Conservation (phyloP, 2,888 invertebrate species). For the Dichetophora obliterata region DNA sequence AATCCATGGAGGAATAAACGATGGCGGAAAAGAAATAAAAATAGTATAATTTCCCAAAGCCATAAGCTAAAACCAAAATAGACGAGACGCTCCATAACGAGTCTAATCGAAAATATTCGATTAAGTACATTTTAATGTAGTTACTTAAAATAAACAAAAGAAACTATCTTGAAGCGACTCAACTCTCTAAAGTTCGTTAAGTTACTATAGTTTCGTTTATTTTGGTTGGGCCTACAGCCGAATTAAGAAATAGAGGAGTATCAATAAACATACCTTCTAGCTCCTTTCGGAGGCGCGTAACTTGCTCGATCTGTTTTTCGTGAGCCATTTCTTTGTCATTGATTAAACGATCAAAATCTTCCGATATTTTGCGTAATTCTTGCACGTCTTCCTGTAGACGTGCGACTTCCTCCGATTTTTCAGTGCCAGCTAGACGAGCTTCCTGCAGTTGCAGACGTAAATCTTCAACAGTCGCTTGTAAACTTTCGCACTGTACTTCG, state of each 20-base stretch:
- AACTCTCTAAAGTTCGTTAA: too few relatives aligned
- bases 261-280: slow-evolving; percentile 50
- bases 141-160: too few relatives aligned
- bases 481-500: slow-evolving; percentile 58
- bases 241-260: neutral
- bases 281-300: slow-evolving; percentile 59
- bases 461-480: slow-evolving; percentile 70
- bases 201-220: too few relatives aligned
- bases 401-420: slow-evolving; percentile 71
- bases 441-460: slow-evolving; percentile 71
- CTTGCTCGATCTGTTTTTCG: slow-evolving; percentile 61
- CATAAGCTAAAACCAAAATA: too few relatives aligned
- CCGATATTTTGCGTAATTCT: slow-evolving; percentile 54
- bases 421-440: slow-evolving; percentile 70
- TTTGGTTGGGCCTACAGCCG: too few relatives aligned
- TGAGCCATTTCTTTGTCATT: slow-evolving; percentile 60
- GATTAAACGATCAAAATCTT: slow-evolving; percentile 58
- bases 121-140: too few relatives aligned
- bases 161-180: too few relatives aligned
- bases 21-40: too few relatives aligned
- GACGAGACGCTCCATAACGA: too few relatives aligned
- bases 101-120: too few relatives aligned
- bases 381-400: slow-evolving; percentile 68
- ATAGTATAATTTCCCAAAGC: too few relatives aligned
- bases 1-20: too few relatives aligned